phyloP scores from a whole-genome alignment of 2,113 vertebrate genomes.

The Alaudala cheleensis region DNA sequence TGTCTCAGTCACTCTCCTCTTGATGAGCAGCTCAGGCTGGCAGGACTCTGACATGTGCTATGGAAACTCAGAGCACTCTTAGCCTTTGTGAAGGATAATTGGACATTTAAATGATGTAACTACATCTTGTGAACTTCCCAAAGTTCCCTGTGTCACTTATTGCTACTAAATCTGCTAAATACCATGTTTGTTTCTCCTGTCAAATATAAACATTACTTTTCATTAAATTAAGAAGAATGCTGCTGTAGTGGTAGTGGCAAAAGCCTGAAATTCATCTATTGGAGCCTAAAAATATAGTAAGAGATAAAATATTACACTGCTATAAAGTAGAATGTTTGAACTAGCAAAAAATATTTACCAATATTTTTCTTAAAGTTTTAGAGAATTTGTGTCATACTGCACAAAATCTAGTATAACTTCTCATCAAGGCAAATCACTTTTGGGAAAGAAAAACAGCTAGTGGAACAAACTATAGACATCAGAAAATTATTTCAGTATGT shows the following conservation, averaged over 20 bases:
- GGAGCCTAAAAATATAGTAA: not conserved
- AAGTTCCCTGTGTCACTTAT: not conserved
- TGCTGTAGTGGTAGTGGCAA: not conserved
- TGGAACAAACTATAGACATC: not conserved
- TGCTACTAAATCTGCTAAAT: not conserved
- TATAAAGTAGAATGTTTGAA: not conserved
- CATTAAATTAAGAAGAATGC: not conserved
- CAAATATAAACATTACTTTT: not conserved
- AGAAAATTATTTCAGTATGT: not conserved
- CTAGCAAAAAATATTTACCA: not conserved
- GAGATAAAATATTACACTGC: conserved; percentile 24
- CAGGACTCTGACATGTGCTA: conserved; percentile 64
- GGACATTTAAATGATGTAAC: conserved; percentile 5
- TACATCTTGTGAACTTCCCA: not conserved
- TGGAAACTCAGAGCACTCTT: conserved; percentile 68
- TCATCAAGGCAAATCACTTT: conserved; percentile 35
- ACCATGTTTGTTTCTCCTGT: not conserved
- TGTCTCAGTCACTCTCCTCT: conserved; percentile 66
- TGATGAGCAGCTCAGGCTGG: conserved; percentile 49
- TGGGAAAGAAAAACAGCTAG: conserved; percentile 6
- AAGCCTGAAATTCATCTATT: not conserved
- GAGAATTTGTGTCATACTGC: not conserved
- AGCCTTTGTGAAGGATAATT: conserved; percentile 70
- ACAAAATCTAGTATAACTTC: conserved; percentile 29
- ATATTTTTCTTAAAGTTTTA: conserved; percentile 20